Conservation (phyloP, 2,888 invertebrate species). For the Cosmia trapezina region DNA sequence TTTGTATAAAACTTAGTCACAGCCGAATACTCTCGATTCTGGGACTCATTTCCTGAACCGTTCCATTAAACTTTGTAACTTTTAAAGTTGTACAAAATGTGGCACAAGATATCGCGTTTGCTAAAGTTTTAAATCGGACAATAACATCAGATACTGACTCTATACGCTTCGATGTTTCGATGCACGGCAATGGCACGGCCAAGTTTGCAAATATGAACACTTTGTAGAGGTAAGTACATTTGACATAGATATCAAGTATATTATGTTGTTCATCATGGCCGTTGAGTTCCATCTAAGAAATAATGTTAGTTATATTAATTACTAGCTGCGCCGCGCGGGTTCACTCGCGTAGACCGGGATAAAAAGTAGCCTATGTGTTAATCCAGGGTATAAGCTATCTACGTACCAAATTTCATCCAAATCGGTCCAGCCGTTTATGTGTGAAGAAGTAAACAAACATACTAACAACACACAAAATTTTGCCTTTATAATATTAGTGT, state of each 20-base stretch:
- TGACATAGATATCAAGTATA: neutral
- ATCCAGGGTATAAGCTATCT: no score
- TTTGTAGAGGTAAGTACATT: neutral
- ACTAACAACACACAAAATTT: no score
- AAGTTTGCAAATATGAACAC: neutral
- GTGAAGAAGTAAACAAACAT: no score
- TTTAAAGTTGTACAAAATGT: slow-evolving; percentile 16
- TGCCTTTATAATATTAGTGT: no score
- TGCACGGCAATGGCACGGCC: neutral
- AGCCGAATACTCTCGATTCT: slow-evolving; percentile 1
- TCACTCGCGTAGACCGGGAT: no score
- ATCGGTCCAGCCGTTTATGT: no score
- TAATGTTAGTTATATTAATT: neutral
- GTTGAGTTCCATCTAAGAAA: neutral
- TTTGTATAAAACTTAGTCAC: neutral
- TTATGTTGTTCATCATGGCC: neutral
- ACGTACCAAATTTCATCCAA: no score
- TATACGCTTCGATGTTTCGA: neutral
- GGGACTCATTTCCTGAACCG: slow-evolving; percentile 27
- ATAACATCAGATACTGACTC: slow-evolving; percentile 4
- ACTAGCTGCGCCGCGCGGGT: no score
- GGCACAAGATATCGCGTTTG: neutral
- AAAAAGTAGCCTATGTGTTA: no score
- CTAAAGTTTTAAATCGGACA: slow-evolving; percentile 27
- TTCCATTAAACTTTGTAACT: slow-evolving; percentile 19